A percentile compares a stretch with the other conserved stretches of the same genome.
These are phyloP conservation scores for Pholis gunnellus DNA, from an alignment of 2,113 vertebrate genomes.

Conservation along the genomic window DNA sequence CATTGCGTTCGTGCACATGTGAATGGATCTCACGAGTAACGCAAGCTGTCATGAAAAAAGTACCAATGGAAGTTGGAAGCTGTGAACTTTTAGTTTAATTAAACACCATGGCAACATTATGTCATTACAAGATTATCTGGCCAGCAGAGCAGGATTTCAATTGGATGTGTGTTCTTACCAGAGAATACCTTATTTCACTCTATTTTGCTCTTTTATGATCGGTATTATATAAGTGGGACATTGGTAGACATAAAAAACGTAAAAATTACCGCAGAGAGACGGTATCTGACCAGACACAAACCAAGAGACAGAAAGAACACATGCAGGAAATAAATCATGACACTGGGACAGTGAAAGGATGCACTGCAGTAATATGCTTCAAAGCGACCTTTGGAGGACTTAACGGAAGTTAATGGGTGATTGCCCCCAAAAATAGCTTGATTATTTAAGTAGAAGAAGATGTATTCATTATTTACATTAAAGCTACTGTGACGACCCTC, in stretches of 20 bases:
- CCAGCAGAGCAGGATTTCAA: conserved; percentile 20
- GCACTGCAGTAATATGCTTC: background rate
- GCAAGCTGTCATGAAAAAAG: conserved; percentile 18
- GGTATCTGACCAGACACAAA: background rate
- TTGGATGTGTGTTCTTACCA: background rate
- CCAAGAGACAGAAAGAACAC: background rate
- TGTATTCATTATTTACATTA: background rate
- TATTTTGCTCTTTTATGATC: background rate
- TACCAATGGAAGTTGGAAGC: conserved; percentile 8
- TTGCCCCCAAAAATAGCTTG: background rate
- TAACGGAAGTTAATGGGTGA: background rate
- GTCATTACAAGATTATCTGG: conserved; percentile 9
- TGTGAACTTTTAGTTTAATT: conserved; percentile 15
- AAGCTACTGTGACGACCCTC: background rate
- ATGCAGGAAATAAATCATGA: conserved; percentile 5
- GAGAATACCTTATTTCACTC: background rate
- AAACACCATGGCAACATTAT: conserved; percentile 7
- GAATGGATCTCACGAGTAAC: conserved; percentile 12
- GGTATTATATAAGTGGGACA: background rate
- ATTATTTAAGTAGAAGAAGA: background rate
- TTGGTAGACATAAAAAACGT: background rate
- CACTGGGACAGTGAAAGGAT: background rate
- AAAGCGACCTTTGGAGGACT: background rate
- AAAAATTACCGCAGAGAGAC: background rate
- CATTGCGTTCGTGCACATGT: conserved; percentile 2